Base-by-base conservation (phyloP, 2,797 vertebrate species). In the Agapornis canus region DNA sequence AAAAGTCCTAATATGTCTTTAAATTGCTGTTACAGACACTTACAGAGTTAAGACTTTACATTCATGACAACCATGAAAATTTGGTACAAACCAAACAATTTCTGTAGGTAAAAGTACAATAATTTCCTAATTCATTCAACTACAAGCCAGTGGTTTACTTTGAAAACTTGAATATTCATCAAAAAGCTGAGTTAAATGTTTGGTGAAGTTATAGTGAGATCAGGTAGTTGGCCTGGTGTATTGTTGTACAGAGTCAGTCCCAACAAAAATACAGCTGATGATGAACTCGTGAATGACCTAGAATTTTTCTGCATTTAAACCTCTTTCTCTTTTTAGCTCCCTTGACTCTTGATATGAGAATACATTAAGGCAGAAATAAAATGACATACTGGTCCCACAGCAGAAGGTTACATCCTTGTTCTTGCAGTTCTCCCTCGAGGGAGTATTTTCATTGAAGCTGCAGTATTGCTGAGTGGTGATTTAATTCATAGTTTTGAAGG, bases 41-140 rank as follows among this genome's bases (percentile, higher is more conserved):
- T 54, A 31, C 0, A 2, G 2, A 68, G 11, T 2, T 37, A 39
- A 43, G 15, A 19, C 23, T 23, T 7, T 3, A 49, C 13, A 37
- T 22, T 13, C 9, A 2, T 7, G 6, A 8, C 14, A 73, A 66
- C 10, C n/a, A 8, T 11, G 7, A 82, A 26, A 68, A 49, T 48
- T 22, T 47, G 25, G 7, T 68, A 21, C 8, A 35, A 91, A 48
- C 2, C 9, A 32, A 80, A 76, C 4, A 39, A 75, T 45, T 88
- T 63, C 31, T 1, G 0, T 43, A 12, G 70, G 5, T 31, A 26
- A 35, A 78, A 82, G 4, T 2, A 0, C 3, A 25, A 8, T 8
- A 22, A 13, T 78, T 84, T 47, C 25, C 5, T 31, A 21, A 43
- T 31, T 61, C 4, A 18, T 51, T 70, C 19, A 51, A 51, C 27